Evolutionary conservation across 2,797 vertebrate species (phyloP).

Genomic region (Malurus leucopterus): DNA sequence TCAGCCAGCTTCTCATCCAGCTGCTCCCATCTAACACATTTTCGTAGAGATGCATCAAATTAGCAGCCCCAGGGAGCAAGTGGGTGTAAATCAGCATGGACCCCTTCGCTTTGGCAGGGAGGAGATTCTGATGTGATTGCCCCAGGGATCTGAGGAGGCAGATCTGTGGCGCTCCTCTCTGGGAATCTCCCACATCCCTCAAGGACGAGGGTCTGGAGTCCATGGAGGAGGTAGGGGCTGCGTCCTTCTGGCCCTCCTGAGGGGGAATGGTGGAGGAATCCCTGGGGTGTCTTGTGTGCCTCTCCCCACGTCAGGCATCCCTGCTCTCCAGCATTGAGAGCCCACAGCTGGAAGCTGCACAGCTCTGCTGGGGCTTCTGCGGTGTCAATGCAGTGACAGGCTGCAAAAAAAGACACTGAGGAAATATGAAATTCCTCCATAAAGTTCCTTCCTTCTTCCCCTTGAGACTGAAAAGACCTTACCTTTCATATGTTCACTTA

Average conservation of each 20-base stretch:
- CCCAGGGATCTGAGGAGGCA: slow-evolving; percentile 55
- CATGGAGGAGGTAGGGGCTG: slow-evolving; percentile 55
- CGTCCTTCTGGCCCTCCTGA: slow-evolving; percentile 33
- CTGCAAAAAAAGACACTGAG: background rate
- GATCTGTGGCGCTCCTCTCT: slow-evolving; percentile 48
- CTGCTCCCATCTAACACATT: slow-evolving; percentile 49
- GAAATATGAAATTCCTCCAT: background rate
- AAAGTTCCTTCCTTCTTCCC: background rate
- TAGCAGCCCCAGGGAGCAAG: slow-evolving; percentile 35
- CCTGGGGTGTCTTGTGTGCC: slow-evolving; percentile 31
- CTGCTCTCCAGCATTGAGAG: background rate
- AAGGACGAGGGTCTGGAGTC: slow-evolving; percentile 58
- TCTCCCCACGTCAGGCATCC: background rate
- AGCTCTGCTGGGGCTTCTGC: background rate
- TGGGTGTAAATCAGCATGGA: slow-evolving; percentile 50
- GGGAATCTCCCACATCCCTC: slow-evolving; percentile 55
- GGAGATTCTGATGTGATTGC: slow-evolving; percentile 56
- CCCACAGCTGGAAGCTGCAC: background rate
- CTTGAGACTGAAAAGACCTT: slow-evolving; percentile 1
- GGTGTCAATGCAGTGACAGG: background rate
- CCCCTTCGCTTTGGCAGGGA: slow-evolving; percentile 56
- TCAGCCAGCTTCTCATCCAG: slow-evolving; percentile 34
- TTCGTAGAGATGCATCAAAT: slow-evolving; percentile 14
- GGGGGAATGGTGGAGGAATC: slow-evolving; percentile 39
- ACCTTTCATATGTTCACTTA: background rate